Evolutionary conservation across 2,888 invertebrate species (phyloP).

Genomic region (Ophion costatus): DNA sequence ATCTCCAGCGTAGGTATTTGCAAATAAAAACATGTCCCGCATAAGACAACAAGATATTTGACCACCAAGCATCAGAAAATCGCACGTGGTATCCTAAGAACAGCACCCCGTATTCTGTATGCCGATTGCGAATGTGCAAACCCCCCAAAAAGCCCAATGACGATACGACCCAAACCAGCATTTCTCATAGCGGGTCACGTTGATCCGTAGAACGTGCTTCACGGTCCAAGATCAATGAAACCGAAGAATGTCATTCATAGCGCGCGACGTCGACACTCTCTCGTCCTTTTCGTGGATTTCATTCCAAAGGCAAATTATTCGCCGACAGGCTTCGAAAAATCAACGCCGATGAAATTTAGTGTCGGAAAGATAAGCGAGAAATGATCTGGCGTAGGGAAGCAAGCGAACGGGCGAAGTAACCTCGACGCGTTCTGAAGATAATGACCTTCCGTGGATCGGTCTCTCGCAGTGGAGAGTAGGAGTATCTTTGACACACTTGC

Average conservation of each 20-base stretch:
- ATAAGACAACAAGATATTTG: no score
- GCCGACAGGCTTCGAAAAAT: constrained; percentile 17
- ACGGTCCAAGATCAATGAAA: constrained; percentile 27
- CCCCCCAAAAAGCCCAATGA: no score
- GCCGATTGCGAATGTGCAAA: not conserved
- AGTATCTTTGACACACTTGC: constrained; percentile 83
- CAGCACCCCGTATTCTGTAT: no score
- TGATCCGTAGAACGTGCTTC: not conserved
- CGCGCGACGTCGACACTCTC: constrained; percentile 28
- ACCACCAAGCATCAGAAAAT: no score
- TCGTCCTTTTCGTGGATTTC: not conserved
- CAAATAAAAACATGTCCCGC: no score
- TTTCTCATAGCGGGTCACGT: not conserved
- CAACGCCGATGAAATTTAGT: constrained; percentile 44
- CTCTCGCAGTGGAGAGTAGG: constrained; percentile 79
- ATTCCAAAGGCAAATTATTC: constrained; percentile 9
- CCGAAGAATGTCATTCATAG: constrained; percentile 13
- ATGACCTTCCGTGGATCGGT: constrained; percentile 81
- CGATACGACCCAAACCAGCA: no score
- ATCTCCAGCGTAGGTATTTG: no score
- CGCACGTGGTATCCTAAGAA: no score
- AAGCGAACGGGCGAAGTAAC: constrained; percentile 46
- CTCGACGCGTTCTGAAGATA: constrained; percentile 74
- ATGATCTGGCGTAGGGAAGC: constrained; percentile 14
- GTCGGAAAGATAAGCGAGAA: constrained; percentile 11